These are phyloP conservation scores for Drosophila flavopinicola DNA, from an alignment of 2,888 invertebrate genomes.

Conservation along the genomic window DNA sequence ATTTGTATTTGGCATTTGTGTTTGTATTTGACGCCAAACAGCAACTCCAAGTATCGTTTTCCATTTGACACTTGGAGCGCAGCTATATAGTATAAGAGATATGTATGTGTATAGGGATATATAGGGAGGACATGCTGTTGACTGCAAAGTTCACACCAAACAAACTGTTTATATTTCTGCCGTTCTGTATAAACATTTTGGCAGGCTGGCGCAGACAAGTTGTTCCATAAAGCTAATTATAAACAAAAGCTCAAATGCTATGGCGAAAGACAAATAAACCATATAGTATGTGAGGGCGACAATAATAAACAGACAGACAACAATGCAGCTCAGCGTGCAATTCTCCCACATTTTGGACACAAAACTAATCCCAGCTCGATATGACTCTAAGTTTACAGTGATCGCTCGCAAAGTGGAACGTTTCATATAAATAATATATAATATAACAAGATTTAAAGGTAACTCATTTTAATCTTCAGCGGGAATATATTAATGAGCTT, in stretches of 20 bases:
- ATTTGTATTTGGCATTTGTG: conserved; percentile 64
- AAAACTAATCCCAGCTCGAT: not conserved
- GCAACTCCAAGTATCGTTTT: conserved; percentile 60
- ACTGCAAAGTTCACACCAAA: conserved; percentile 39
- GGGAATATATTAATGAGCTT: too few relatives aligned
- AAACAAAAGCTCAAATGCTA: conserved; percentile 58
- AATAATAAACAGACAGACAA: conserved; percentile 47
- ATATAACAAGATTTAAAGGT: too few relatives aligned
- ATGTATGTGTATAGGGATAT: not conserved
- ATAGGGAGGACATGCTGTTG: not conserved
- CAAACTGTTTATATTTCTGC: conserved; percentile 24
- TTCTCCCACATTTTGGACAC: conserved; percentile 1
- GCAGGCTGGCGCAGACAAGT: conserved; percentile 26
- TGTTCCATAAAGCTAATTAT: conserved; percentile 34
- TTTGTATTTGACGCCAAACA: conserved; percentile 38
- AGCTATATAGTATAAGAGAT: not conserved
- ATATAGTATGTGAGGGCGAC: conserved; percentile 11
- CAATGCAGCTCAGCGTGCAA: conserved; percentile 31
- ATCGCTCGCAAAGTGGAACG: not conserved
- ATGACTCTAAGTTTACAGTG: conserved; percentile 5
- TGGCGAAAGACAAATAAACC: conserved; percentile 62
- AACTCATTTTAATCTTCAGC: too few relatives aligned
- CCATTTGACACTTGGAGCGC: conserved; percentile 48
- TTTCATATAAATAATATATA: not conserved
- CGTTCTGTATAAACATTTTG: conserved; percentile 39